Evolutionary conservation across 2,888 invertebrate genomes (phyloP).

Genomic region (Dicyrtoma fusca): DNA sequence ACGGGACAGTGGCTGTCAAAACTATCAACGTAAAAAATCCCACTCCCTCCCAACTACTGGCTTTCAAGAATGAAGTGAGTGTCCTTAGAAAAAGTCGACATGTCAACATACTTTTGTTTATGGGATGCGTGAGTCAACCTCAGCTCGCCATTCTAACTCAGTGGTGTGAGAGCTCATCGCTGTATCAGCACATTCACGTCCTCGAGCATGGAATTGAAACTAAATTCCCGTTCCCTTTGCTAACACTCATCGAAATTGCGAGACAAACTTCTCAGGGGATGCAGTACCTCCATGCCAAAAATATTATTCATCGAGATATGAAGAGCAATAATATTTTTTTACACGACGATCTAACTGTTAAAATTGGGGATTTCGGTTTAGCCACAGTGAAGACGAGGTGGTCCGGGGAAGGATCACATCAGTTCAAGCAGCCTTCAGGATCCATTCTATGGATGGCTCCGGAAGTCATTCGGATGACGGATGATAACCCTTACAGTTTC

Average conservation of each 20-base stretch:
- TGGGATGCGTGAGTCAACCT: constrained; percentile 98
- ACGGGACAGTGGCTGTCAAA: constrained; percentile 97
- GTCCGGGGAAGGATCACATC: constrained; percentile 91
- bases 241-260: constrained; percentile 92
- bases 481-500: constrained; percentile 94
- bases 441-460: constrained; percentile 99
- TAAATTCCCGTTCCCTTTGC: constrained; percentile 90
- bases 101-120: constrained; percentile 95
- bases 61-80: constrained; percentile 98
- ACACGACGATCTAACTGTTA: constrained; percentile 95
- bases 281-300: constrained; percentile 98
- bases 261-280: constrained; percentile 98
- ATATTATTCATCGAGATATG: constrained; percentile 96
- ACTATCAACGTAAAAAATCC: constrained; percentile 97
- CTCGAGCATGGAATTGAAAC: constrained; percentile 89
- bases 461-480: constrained; percentile 97
- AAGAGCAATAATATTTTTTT: constrained; percentile 99
- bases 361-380: constrained; percentile 96
- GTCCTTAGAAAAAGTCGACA: constrained; percentile 90
- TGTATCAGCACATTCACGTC: constrained; percentile 97
- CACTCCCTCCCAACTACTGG: constrained; percentile 91
- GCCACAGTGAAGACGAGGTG: constrained; percentile 97
- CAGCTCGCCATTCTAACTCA: constrained; percentile 97
- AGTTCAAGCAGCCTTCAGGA: constrained; percentile 86
- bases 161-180: constrained; percentile 98